Evolutionary conservation across 1,140 invertebrate species (phyloP).

Genomic region (Nephila pilipes): DNA sequence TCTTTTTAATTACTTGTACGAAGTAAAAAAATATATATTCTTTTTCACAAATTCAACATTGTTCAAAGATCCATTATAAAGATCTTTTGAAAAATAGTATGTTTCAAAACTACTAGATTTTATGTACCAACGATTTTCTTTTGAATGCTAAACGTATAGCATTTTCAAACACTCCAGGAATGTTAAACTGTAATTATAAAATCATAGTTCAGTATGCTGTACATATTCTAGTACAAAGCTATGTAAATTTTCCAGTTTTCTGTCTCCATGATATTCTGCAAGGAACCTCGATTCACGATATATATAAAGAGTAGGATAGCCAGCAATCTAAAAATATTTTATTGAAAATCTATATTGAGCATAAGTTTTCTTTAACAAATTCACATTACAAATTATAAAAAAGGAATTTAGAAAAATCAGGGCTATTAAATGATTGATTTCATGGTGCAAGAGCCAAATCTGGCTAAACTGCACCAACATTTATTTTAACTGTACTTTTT

Average conservation of each 20-base stretch:
- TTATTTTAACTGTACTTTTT: too few relatives aligned
- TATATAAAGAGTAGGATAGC: slow-evolving; percentile 86
- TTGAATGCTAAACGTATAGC: background rate
- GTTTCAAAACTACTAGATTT: background rate
- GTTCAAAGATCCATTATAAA: background rate
- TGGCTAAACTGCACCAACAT: too few relatives aligned
- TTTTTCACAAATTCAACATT: background rate
- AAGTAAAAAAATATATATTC: background rate
- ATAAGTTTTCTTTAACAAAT: too few relatives aligned
- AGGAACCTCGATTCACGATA: slow-evolving; percentile 87
- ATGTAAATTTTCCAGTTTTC: slow-evolving; percentile 86
- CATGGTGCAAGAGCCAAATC: too few relatives aligned
- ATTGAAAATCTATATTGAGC: background rate
- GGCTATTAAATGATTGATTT: too few relatives aligned
- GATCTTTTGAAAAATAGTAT: background rate
- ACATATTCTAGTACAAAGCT: slow-evolving; percentile 85
- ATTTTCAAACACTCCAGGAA: background rate
- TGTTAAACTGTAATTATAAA: background rate
- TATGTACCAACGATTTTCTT: background rate
- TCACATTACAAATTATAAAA: too few relatives aligned
- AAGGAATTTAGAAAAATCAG: too few relatives aligned
- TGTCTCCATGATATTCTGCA: slow-evolving; percentile 87
- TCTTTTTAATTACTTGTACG: background rate
- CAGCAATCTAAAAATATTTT: slow-evolving; percentile 83
- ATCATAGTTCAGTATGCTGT: slow-evolving; percentile 71